These are phyloP conservation scores for Mimumesa dahlbomi DNA, from an alignment of 2,888 invertebrate species.

Conservation along the genomic window DNA sequence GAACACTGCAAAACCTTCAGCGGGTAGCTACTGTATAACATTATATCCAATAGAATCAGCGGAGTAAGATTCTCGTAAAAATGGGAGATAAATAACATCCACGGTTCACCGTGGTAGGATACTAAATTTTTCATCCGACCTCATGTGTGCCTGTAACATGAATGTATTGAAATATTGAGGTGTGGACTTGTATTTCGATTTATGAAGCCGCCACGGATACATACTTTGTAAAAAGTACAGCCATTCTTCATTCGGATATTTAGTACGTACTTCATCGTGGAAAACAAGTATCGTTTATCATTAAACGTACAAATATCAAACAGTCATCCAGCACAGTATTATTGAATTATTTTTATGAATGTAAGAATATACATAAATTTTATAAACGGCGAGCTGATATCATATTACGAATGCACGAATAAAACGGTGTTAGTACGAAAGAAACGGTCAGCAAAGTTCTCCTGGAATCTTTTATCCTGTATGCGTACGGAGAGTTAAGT, in stretches of 20 bases:
- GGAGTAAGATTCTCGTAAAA: conserved; percentile 21
- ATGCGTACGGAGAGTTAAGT: conserved; percentile 30
- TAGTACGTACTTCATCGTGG: too few relatives aligned
- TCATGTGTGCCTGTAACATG: conserved; percentile 1
- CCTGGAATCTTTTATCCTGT: not conserved
- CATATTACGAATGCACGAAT: not conserved
- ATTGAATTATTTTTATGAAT: too few relatives aligned
- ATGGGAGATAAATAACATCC: conserved; percentile 27
- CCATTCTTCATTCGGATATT: too few relatives aligned
- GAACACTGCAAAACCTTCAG: conserved; percentile 8
- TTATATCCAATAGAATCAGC: conserved; percentile 15
- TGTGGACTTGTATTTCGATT: not conserved
- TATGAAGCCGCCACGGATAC: too few relatives aligned
- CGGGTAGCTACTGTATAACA: conserved; percentile 21
- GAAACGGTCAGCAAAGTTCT: conserved; percentile 10
- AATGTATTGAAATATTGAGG: conserved; percentile 3
- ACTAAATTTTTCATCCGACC: conserved; percentile 14
- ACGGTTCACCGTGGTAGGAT: conserved; percentile 4
- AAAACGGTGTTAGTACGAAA: not conserved
- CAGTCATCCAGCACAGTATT: too few relatives aligned
- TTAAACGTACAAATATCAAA: too few relatives aligned
- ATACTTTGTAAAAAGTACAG: too few relatives aligned
- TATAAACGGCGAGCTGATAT: too few relatives aligned
- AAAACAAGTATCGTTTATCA: too few relatives aligned
- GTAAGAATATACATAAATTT: too few relatives aligned